Base-by-base conservation (phyloP, 2,888 invertebrate genomes). In the Diarsia mendica region DNA sequence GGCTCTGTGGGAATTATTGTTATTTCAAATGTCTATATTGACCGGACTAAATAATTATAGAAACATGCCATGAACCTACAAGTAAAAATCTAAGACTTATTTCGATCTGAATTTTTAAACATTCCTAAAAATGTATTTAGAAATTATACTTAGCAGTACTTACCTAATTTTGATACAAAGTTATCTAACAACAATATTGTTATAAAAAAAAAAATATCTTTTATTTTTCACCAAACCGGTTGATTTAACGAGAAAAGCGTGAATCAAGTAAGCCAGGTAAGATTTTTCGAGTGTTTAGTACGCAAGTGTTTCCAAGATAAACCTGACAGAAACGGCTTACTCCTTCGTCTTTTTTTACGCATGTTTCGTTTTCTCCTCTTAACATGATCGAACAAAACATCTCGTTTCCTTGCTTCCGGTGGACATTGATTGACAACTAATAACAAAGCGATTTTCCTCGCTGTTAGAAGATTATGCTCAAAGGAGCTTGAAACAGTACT, bases 381-480 rank as follows among this genome's bases (percentile, higher is more conserved):
- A 55, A 63, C 33, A 5, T 10, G 58, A 53, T 75, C 51, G 13
- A 75, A 39, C 28, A 58, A 67, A 39, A 49, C 48, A 1, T 77
- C 72, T 48, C 72, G 67, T 13, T 11, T 69, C n/a, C 11, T 77
- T 33, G 61, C 13, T 20, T 75, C 60, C n/a, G 44, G 18, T 13
- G 90, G 75, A 48, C 68, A 69, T 64, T 87, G 82, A 44, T 74
- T 82, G 8, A 93, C 82, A 8, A 93, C 82, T 39, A 95, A 79
- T 49, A 91, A 33, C 2, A 85, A 81, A 11, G 93, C 95, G 9
- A 95, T 87, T 81, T 88, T 92, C 74, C 93, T 92, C 0, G 94
- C 95, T 46, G 82, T 89, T 15, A 87, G 63, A 46, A 95, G 80
- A 60, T 86, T 86, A 53, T 51, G 84, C 68, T 93, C 94, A 5